Percentiles rank a stretch among this genome's conserved stretches.
These are phyloP conservation scores for Dendrophyllia cribrosa DNA, from an alignment of 64 coral and sea anemone species.

Conservation along the genomic window DNA sequence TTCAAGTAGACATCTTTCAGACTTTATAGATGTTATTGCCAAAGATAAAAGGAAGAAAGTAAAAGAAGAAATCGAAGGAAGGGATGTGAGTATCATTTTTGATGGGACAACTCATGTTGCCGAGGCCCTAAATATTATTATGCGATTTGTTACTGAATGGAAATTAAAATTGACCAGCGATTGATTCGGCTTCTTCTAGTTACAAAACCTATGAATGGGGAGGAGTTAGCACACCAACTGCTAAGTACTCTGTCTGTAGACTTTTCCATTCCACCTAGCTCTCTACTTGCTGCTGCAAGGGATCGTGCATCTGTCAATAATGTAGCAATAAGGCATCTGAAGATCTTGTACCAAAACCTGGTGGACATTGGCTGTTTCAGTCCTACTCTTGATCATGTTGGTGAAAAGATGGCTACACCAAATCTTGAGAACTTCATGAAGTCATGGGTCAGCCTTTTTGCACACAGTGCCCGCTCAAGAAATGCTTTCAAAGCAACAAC, in stretches of 20 bases:
- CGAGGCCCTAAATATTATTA: slow-evolving; percentile 39
- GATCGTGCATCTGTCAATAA: slow-evolving; percentile 65
- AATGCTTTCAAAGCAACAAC: slow-evolving; percentile 42
- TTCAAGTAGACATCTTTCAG: slow-evolving; percentile 32
- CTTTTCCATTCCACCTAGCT: slow-evolving; percentile 68
- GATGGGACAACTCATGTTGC: slow-evolving; percentile 52
- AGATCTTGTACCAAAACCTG: slow-evolving; percentile 69
- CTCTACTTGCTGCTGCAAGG: slow-evolving; percentile 50
- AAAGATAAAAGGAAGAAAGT: slow-evolving; percentile 56
- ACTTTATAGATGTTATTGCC: slow-evolving; percentile 53
- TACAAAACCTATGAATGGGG: slow-evolving; percentile 48
- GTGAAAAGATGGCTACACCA: slow-evolving; percentile 56
- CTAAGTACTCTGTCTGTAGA: slow-evolving; percentile 64
- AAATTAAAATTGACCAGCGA: slow-evolving; percentile 42
- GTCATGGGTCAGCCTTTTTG: slow-evolving; percentile 58
- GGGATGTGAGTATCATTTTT: slow-evolving; percentile 50
- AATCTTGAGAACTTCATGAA: slow-evolving; percentile 59
- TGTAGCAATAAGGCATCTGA: slow-evolving; percentile 63
- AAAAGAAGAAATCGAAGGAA: slow-evolving; percentile 38
- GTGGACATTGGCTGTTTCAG: slow-evolving; percentile 75
- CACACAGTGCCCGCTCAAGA: slow-evolving; percentile 59
- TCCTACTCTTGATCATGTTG: slow-evolving; percentile 68
- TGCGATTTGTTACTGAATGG: slow-evolving; percentile 57
- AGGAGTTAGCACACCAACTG: slow-evolving; percentile 58
- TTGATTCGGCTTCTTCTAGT: slow-evolving; percentile 65